Base-by-base conservation (phyloP, 2,888 invertebrate species). In the Cataglyphis livida region DNA sequence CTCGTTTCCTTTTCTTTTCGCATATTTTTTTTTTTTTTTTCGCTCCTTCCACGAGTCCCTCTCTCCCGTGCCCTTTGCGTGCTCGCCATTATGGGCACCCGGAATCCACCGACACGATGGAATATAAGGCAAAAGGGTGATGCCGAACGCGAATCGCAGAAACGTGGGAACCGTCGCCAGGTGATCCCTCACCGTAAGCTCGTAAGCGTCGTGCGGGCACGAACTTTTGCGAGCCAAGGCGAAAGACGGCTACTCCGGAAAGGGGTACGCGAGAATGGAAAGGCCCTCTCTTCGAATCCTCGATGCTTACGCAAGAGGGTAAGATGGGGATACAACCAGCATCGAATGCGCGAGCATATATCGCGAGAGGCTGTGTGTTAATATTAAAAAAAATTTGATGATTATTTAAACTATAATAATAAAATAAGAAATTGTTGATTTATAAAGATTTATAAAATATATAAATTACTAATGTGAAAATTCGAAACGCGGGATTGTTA, bases 141-240 rank as follows among this genome's bases (percentile, higher is more conserved):
- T 92, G 91, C 91, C 87, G 88, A 92, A 90, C 91, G 92, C 93
- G 93, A 93, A 93, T 94, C 91, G 93, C 93, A 93, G 93, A 93
- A 94, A 94, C 94, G 94, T 94, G 94, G 94, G 94, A 94, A 94
- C 93, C 91, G 89, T 91, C 90, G 94, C 94, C 94, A 94, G 94
- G 94, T 94, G 94, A 94, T 93, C 86, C 88, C 64, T 87, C 79
- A 81, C 70, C 73, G 86, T 82, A 73, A 82, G 65, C 35, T 66
- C 83, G 82, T 61, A 84, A 87, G 84, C 84, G 76, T 79, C 74
- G 68, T 54, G 64, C 82, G 57, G 81, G 83, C 86, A 86, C 84
- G 84, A 85, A 90, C 86, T 90, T 89, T 84, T 87, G 87, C 90
- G 85, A 85, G 84, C 71, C 81, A 68, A 86, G 81, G 82, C 70